Percentiles rank a stretch among this genome's conserved stretches.
Evolutionary conservation across 1,140 invertebrate species (phyloP).

Genomic region (Drosophila aff.): DNA sequence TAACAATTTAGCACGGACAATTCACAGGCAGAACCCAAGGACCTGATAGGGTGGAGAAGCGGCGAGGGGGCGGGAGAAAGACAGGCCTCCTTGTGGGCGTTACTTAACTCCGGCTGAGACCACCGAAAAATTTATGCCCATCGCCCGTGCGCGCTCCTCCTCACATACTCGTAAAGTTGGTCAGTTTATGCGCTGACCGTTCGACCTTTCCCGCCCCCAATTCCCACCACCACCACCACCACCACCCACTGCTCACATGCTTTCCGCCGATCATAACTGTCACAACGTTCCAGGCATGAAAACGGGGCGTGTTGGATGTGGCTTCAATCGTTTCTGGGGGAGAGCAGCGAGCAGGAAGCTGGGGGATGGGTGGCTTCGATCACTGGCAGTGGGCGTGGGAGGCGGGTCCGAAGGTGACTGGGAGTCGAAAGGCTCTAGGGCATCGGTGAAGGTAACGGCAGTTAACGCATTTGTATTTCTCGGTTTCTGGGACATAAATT

Average conservation of each 20-base stretch:
- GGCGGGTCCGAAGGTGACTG: slow-evolving; percentile 6
- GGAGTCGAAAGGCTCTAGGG: slow-evolving; percentile 21
- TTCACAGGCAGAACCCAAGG: slow-evolving; percentile 41
- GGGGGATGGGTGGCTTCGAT: background rate
- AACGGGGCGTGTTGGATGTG: slow-evolving; percentile 69
- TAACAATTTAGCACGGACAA: slow-evolving; percentile 77
- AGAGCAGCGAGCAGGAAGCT: background rate
- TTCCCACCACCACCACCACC: slow-evolving; percentile 6
- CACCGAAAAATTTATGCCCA: slow-evolving; percentile 69
- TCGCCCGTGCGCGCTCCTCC: slow-evolving; percentile 54
- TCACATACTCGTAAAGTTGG: slow-evolving; percentile 69
- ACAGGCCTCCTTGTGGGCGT: slow-evolving; percentile 54
- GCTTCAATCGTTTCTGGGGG: slow-evolving; percentile 19
- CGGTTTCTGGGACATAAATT: background rate
- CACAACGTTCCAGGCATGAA: slow-evolving; percentile 59
- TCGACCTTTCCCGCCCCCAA: slow-evolving; percentile 63
- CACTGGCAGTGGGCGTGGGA: slow-evolving; percentile 3
- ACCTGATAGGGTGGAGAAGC: background rate
- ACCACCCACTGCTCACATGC: slow-evolving; percentile 41
- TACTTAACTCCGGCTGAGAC: slow-evolving; percentile 56
- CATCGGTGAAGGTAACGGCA: slow-evolving; percentile 41
- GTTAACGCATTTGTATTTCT: slow-evolving; percentile 14
- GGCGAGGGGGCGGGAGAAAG: background rate
- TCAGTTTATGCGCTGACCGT: slow-evolving; percentile 72
- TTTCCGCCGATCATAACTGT: slow-evolving; percentile 68